Conservation (phyloP, 2,797 vertebrate genomes). For the Phyllotis vaccarum region DNA sequence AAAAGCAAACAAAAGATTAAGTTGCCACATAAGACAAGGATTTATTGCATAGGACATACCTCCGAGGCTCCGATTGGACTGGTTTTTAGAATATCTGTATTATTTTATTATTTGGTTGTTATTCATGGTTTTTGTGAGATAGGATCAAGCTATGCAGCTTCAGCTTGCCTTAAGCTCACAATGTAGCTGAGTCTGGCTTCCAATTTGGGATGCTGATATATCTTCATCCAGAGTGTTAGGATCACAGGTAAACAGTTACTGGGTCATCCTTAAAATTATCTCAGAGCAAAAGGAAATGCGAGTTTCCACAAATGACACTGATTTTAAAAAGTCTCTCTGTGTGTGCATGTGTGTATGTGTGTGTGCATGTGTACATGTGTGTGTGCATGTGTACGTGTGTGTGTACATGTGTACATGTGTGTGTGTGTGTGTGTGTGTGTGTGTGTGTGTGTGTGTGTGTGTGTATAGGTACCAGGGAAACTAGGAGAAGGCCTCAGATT, state of each 20-base stretch:
- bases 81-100: not conserved
- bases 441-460: not conserved
- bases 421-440: not conserved
- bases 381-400: not conserved
- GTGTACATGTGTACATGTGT: not conserved
- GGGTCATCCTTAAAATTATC: not conserved
- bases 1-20: not conserved
- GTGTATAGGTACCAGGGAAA: not conserved
- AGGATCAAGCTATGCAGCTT: not conserved
- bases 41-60: not conserved
- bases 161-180: not conserved
- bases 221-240: not conserved
- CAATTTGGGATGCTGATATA: not conserved
- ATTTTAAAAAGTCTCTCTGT: not conserved
- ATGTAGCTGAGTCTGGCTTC: not conserved
- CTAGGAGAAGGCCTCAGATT: not conserved
- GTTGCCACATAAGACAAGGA: not conserved
- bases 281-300: not conserved
- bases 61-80: not conserved
- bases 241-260: not conserved
- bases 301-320: not conserved
- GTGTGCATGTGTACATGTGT: no score
- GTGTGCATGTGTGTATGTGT: not conserved
- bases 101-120: not conserved
- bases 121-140: not conserved